Evolutionary conservation across 1,140 invertebrate species (phyloP).

Genomic region (Heliconius congener): DNA sequence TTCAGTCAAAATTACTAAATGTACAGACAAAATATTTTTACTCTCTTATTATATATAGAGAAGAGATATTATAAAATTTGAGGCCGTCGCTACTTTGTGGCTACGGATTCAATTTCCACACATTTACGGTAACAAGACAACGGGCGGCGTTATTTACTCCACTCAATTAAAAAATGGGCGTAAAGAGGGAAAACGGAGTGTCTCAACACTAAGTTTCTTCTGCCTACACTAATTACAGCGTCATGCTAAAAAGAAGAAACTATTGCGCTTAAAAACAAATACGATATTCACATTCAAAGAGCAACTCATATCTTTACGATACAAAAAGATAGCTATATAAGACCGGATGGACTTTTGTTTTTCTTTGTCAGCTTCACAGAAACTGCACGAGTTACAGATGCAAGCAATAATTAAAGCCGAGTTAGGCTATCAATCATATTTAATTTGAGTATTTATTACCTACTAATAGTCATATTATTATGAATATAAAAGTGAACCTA

Average conservation of each 20-base stretch:
- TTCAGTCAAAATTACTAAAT: no score
- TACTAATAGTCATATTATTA: background rate
- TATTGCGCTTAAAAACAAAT: no score
- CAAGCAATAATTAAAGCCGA: background rate
- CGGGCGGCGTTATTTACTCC: background rate
- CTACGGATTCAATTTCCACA: no score
- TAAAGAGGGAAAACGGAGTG: background rate
- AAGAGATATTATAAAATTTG: no score
- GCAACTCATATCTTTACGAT: background rate
- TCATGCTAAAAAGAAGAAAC: no score
- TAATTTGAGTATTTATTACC: background rate
- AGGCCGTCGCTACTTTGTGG: no score
- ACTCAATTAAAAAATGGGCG: no score
- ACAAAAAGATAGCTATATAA: background rate
- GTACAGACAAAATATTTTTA: no score
- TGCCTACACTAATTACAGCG: no score
- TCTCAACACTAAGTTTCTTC: background rate
- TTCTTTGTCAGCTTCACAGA: constrained; percentile 3
- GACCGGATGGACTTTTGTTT: constrained; percentile 2
- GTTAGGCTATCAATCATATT: background rate
- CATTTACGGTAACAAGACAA: no score
- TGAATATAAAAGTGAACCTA: background rate
- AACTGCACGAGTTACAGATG: constrained; percentile 9
- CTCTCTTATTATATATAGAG: no score
- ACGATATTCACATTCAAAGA: background rate